Percentiles rank a stretch among this genome's conserved stretches.
These are phyloP conservation scores for Micrasema minimum DNA, from an alignment of 1,140 invertebrate genomes.

Conservation along the genomic window DNA sequence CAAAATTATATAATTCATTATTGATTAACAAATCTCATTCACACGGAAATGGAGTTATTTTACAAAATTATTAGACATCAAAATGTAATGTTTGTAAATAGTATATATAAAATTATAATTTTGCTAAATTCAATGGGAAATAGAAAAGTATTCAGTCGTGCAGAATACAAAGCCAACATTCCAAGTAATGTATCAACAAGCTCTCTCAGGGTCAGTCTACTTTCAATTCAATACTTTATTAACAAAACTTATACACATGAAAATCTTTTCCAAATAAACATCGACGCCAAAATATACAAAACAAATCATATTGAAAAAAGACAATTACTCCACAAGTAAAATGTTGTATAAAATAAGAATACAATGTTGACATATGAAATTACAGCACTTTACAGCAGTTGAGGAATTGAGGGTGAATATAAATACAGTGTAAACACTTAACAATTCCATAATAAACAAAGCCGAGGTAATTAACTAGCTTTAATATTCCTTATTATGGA, in stretches of 20 bases:
- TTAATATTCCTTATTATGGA: conserved; percentile 12
- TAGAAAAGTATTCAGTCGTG: too few relatives aligned
- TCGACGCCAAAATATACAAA: conserved; percentile 28
- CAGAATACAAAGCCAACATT: too few relatives aligned
- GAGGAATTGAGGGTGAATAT: conserved; percentile 17
- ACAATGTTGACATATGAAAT: background rate
- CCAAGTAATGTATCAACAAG: too few relatives aligned
- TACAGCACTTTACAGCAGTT: background rate
- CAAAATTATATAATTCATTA: conserved; percentile 20
- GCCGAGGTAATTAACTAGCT: conserved; percentile 12
- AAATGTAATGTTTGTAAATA: too few relatives aligned
- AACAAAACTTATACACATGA: conserved; percentile 30
- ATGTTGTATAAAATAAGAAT: conserved; percentile 13
- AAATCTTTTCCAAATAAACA: conserved; percentile 22
- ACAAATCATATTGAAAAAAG: conserved; percentile 14
- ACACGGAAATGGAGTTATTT: conserved; percentile 21
- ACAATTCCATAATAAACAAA: conserved; percentile 31
- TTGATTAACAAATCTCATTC: conserved; percentile 37
- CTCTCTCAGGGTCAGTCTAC: too few relatives aligned
- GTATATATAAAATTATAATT: too few relatives aligned
- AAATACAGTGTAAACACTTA: conserved; percentile 32
- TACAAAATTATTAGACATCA: too few relatives aligned
- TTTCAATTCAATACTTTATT: conserved; percentile 3
- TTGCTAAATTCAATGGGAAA: too few relatives aligned
- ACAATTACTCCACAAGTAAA: conserved; percentile 24